phyloP scores from a whole-genome alignment of 2,888 invertebrate genomes.

The Galerucella pusilla region DNA sequence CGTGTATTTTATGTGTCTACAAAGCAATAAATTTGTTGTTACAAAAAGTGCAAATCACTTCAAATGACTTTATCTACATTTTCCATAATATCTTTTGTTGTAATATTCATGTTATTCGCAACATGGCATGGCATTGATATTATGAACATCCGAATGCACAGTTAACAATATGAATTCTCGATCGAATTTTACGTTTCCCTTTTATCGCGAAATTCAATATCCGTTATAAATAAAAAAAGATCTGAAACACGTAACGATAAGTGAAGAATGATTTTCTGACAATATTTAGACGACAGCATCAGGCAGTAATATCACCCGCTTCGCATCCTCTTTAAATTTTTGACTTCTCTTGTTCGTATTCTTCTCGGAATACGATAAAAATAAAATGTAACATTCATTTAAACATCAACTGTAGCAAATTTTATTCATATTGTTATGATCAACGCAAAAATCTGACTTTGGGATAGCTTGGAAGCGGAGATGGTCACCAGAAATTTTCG shows the following conservation, averaged over 20 bases:
- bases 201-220: constrained; percentile 21
- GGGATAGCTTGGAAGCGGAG: too few species aligned
- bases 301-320: constrained; percentile 19
- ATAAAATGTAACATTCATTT: not conserved
- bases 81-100: not conserved
- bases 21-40: too few species aligned
- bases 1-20: too few species aligned
- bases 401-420: constrained; percentile 6
- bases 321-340: constrained; percentile 25
- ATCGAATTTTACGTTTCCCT: constrained; percentile 14
- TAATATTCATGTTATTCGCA: not conserved
- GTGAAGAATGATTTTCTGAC: constrained; percentile 30
- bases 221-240: constrained; percentile 24
- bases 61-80: not conserved
- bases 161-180: not conserved
- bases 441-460: not conserved
- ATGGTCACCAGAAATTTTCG: too few species aligned
- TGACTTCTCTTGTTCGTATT: constrained; percentile 27
- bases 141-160: not conserved
- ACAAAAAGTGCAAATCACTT: not conserved
- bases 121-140: not conserved
- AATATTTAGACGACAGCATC: constrained; percentile 18
- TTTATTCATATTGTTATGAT: not conserved
- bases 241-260: constrained; percentile 21
- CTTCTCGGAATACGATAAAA: constrained; percentile 27